These are phyloP conservation scores for Rotaria sp. DNA, from an alignment of 2,888 invertebrate genomes.

Conservation along the genomic window DNA sequence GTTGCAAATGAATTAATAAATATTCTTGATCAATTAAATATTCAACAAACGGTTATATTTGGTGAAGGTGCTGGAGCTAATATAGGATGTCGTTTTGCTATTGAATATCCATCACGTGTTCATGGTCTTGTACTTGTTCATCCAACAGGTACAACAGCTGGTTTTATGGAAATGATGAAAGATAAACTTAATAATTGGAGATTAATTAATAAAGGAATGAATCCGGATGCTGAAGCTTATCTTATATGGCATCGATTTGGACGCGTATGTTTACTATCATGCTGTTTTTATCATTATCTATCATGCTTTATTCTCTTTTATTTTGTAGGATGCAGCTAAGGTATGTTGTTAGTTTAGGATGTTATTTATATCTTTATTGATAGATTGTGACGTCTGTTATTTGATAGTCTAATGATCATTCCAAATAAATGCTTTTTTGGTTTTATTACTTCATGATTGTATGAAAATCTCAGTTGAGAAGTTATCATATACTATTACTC, in stretches of 20 bases:
- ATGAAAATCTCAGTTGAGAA: too few species aligned
- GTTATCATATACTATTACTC: too few species aligned
- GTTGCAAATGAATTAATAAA: slow-evolving; percentile 74
- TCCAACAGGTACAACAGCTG: slow-evolving; percentile 76
- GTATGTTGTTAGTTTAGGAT: too few species aligned
- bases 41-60: slow-evolving; percentile 73
- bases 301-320: not conserved
- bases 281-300: not conserved
- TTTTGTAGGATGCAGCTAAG: slow-evolving; percentile 16
- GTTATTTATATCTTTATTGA: too few species aligned
- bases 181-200: slow-evolving; percentile 76
- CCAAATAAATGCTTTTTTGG: too few species aligned
- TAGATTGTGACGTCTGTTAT: too few species aligned
- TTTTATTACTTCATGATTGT: too few species aligned
- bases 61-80: slow-evolving; percentile 84
- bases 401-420: too few species aligned
- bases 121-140: slow-evolving; percentile 76
- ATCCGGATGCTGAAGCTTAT: slow-evolving; percentile 78
- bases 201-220: slow-evolving; percentile 68
- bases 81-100: slow-evolving; percentile 73
- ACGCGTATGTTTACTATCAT: slow-evolving; percentile 65
- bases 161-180: slow-evolving; percentile 76
- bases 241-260: slow-evolving; percentile 82
- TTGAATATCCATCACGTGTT: slow-evolving; percentile 70
- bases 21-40: slow-evolving; percentile 69